These are phyloP conservation scores for Rynchops niger DNA, from an alignment of 2,113 vertebrate genomes.

Conservation along the genomic window DNA sequence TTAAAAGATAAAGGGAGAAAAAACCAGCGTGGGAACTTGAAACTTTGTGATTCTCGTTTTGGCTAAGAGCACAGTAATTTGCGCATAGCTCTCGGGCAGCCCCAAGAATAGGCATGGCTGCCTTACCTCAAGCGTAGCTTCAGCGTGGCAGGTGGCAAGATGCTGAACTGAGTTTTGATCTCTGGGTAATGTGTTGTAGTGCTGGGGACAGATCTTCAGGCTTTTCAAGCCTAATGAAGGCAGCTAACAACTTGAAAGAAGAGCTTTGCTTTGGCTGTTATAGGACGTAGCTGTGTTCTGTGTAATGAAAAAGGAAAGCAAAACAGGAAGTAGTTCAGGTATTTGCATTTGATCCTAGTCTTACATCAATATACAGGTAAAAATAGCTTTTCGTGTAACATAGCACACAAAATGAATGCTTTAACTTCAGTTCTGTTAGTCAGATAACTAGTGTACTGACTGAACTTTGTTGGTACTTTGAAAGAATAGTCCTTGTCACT, in stretches of 20 bases:
- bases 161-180: neutral
- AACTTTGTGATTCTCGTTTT: neutral
- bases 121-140: neutral
- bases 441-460: neutral
- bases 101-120: fast-evolving
- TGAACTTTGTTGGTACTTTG: neutral
- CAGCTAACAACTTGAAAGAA: neutral
- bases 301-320: neutral
- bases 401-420: fast-evolving
- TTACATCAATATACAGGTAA: fast-evolving
- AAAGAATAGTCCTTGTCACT: fast-evolving
- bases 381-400: fast-evolving
- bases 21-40: fast-evolving
- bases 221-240: neutral
- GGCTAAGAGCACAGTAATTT: neutral
- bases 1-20: neutral
- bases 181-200: neutral
- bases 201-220: neutral
- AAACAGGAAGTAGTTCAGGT: neutral
- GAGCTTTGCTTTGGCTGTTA: neutral
- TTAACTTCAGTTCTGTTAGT: neutral
- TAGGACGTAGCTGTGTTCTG: neutral
- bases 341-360: neutral
- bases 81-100: fast-evolving
- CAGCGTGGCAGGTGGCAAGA: neutral